A percentile compares a stretch with the other conserved stretches of the same genome.
Conservation (phyloP, 2,888 invertebrate species). For the Mesorhabditis belari region DNA sequence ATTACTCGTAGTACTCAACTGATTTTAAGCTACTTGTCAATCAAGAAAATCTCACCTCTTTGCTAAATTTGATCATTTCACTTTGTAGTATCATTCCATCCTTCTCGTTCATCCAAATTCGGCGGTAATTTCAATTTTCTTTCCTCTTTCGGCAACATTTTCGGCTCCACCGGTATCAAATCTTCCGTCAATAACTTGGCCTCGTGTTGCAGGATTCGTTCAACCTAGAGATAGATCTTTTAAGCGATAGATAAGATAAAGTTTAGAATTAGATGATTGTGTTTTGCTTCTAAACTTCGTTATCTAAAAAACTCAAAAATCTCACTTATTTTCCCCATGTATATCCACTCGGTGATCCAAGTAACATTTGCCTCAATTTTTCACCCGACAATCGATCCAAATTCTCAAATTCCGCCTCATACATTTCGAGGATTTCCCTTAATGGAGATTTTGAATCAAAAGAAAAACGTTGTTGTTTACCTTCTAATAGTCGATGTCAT, state of each 20-base stretch:
- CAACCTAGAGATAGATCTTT: conserved; percentile 25
- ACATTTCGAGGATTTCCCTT: conserved; percentile 47
- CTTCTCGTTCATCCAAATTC: not conserved
- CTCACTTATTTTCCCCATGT: conserved; percentile 48
- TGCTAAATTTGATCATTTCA: not conserved
- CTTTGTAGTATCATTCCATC: not conserved
- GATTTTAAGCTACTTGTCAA: no score
- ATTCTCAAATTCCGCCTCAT: conserved; percentile 42
- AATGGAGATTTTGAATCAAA: conserved; percentile 1
- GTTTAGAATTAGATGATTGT: not conserved
- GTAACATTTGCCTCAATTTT: conserved; percentile 47
- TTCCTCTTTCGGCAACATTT: conserved; percentile 43
- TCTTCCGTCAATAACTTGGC: conserved; percentile 23
- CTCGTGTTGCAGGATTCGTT: conserved; percentile 44
- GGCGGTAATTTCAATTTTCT: conserved; percentile 8
- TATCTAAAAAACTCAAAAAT: conserved; percentile 1
- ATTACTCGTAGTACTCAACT: no score
- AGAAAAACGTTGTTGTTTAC: conserved; percentile 33
- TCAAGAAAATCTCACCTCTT: not conserved
- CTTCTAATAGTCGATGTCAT: conserved; percentile 41
- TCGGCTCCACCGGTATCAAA: conserved; percentile 33
- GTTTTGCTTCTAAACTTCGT: not conserved
- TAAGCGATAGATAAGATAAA: not conserved
- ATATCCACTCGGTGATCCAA: conserved; percentile 52
- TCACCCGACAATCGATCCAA: conserved; percentile 44